Conservation (phyloP, 2,888 invertebrate genomes). For the Athrips mouffetella region DNA sequence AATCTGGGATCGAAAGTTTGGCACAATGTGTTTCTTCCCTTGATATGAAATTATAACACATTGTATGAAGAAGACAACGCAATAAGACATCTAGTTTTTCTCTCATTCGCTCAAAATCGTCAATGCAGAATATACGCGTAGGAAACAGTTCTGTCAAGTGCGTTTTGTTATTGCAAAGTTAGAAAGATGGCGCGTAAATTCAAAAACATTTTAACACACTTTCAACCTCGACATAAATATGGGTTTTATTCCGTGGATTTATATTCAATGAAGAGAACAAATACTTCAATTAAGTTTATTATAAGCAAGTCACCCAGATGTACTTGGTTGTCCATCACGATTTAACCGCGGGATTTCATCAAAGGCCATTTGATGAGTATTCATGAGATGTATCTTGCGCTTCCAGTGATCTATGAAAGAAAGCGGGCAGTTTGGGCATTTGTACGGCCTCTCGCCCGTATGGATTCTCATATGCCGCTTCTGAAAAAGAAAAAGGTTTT, state of each 20-base stretch:
- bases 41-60: background rate
- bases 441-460: conserved; percentile 65
- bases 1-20: no score
- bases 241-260: no score
- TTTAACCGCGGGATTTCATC: conserved; percentile 56
- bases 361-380: conserved; percentile 53
- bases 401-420: conserved; percentile 71
- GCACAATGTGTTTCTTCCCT: no score
- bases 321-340: conserved; percentile 37
- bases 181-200: no score
- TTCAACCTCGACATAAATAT: no score
- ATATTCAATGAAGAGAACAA: background rate
- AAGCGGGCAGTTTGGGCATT: conserved; percentile 56
- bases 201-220: no score
- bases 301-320: no score
- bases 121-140: background rate
- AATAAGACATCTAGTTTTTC: background rate
- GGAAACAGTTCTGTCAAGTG: background rate
- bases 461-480: conserved; percentile 62
- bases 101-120: background rate
- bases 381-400: conserved; percentile 66
- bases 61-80: background rate
- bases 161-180: background rate
- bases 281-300: background rate
- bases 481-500: conserved; percentile 31